These are phyloP conservation scores for Andricus curvator DNA, from an alignment of 2,888 invertebrate genomes.

Conservation along the genomic window DNA sequence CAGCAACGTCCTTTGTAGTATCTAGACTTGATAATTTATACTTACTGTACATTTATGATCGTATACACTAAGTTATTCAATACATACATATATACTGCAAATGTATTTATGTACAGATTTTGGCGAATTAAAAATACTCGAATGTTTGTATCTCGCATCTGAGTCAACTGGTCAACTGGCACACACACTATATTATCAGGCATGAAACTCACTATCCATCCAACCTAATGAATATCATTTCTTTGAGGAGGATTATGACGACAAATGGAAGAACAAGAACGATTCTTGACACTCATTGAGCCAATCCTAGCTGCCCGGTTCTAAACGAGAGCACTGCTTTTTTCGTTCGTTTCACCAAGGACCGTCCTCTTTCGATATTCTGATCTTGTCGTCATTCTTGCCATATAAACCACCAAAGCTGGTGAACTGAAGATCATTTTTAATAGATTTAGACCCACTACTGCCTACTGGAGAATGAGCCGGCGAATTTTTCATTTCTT, in stretches of 20 bases:
- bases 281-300: not conserved
- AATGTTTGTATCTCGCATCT: slow-evolving; percentile 47
- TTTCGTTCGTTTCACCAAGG: slow-evolving; percentile 64
- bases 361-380: slow-evolving; percentile 68
- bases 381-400: slow-evolving; percentile 72
- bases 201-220: slow-evolving; percentile 25
- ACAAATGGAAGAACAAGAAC: slow-evolving; percentile 17
- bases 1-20: slow-evolving; percentile 56
- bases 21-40: slow-evolving; percentile 67
- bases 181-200: not conserved
- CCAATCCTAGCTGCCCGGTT: slow-evolving; percentile 18
- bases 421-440: slow-evolving; percentile 66
- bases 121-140: slow-evolving; percentile 66
- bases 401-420: slow-evolving; percentile 61
- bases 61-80: slow-evolving; percentile 33
- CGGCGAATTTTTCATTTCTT: slow-evolving; percentile 72
- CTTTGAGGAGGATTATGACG: not conserved
- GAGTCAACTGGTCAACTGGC: not conserved
- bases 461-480: slow-evolving; percentile 68
- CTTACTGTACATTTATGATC: slow-evolving; percentile 68
- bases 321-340: not conserved
- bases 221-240: slow-evolving; percentile 12
- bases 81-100: slow-evolving; percentile 37
- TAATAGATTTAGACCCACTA: slow-evolving; percentile 65
- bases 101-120: slow-evolving; percentile 62